Evolutionary conservation across 2,113 vertebrate species (phyloP), one percentile per base, ranked within the genome.

Genomic region (Gymnocephalus cernua): DNA sequence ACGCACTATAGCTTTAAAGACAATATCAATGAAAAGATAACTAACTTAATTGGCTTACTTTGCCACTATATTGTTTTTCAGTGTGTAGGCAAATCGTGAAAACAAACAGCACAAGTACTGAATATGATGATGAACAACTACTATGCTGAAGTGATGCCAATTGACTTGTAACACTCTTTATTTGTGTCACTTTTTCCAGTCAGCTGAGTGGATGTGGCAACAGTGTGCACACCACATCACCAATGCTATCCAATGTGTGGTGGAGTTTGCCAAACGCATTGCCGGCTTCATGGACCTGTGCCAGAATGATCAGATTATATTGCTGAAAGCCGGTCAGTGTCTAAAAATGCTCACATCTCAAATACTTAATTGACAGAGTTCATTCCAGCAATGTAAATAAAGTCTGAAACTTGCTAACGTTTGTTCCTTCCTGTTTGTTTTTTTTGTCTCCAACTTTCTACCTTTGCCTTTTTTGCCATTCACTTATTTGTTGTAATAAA

Each of bases 221-320:
- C 94, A 96, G 86, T 97, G 96, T 74, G 94, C 97, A 4, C 92
- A 96, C 82, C 96, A 96, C 89, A 95, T 97, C 83, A 97, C 96
- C 91, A 96, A 96, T 0, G 96, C 96, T 90, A 97, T 97, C 89
- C 96, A 97, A 89, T 97, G 97, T 15, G 96, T 97, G 88, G 96
- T 97, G 93, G 96, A 97, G 90, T 97, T 97, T 2, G 96, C 96
- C 92, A 97, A 97, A 89, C 96, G 96, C 68, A 96, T 97, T 21
- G 93, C 95, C 1, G 97, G 96, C 89, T 97, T 97, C 88, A 97
- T 97, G 97, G 97, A 97, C 82, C 95, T 97, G 57, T 97, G 96
- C 90, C 97, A 97, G 94, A 97, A 97, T 0, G 97, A 97, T 91
- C 97, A 97, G 85, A 97, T 97, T 82, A 96, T 97, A 80, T 92